Evolutionary conservation across 1,140 invertebrate species (phyloP).

Genomic region (Phymastichus coffea): DNA sequence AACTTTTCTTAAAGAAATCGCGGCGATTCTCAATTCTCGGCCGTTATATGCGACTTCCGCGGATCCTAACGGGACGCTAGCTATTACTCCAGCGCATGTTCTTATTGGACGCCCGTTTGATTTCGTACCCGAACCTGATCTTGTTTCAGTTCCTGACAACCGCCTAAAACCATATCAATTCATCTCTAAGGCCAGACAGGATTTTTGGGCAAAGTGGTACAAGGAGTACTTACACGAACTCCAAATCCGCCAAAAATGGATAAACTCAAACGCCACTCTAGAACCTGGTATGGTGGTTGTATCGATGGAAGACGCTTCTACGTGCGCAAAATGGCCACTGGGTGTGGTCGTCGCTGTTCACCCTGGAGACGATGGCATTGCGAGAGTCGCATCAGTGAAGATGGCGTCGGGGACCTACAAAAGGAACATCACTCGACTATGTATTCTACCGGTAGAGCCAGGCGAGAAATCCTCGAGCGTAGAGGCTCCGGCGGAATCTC

Average conservation of each 20-base stretch:
- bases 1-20: conserved; percentile 10
- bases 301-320: not conserved
- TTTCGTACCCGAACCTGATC: not conserved
- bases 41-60: not conserved
- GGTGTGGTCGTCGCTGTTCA: not conserved
- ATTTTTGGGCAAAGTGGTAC: not conserved
- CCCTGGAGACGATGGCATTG: not conserved
- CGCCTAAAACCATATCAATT: not conserved
- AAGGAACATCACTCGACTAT: too few relatives aligned
- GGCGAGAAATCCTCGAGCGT: too few relatives aligned
- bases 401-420: too few relatives aligned
- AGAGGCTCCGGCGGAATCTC: too few relatives aligned
- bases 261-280: not conserved
- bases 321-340: not conserved
- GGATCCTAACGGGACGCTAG: not conserved
- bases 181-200: not conserved
- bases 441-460: too few relatives aligned
- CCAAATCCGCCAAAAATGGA: not conserved
- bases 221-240: not conserved
- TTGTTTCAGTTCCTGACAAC: not conserved
- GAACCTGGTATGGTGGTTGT: not conserved
- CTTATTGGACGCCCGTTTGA: not conserved
- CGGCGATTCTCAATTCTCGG: conserved; percentile 11
- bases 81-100: conserved; percentile 8
- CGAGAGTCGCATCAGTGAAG: too few relatives aligned